Conservation (phyloP, 1,140 invertebrate genomes). For the Tribolium castaneum region DNA sequence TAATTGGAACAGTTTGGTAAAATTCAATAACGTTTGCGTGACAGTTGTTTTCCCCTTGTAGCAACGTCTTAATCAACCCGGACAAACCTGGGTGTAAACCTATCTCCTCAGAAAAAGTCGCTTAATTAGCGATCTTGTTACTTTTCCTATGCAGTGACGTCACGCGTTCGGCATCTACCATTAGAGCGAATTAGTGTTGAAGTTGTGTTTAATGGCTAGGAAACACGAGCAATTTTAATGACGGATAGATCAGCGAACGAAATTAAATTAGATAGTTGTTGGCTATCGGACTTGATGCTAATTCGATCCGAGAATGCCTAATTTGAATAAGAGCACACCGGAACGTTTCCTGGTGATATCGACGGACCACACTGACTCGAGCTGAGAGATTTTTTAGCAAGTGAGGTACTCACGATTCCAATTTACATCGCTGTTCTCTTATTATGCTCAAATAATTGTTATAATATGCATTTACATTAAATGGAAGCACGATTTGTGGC, state of each 20-base stretch:
- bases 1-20: not conserved
- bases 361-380: slow-evolving; percentile 36
- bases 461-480: slow-evolving; percentile 51
- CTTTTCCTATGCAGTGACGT: not conserved
- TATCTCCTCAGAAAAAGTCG: not conserved
- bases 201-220: not conserved
- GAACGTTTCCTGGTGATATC: slow-evolving; percentile 15
- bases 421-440: slow-evolving; percentile 46
- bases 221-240: slow-evolving; percentile 25
- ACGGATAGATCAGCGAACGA: slow-evolving; percentile 10
- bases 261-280: slow-evolving; percentile 11
- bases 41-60: not conserved
- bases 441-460: slow-evolving; percentile 49
- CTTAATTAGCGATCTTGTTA: not conserved
- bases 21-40: not conserved
- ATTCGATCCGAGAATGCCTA: not conserved
- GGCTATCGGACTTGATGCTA: slow-evolving; percentile 4
- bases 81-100: not conserved
- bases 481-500: slow-evolving; percentile 45
- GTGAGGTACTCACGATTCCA: slow-evolving; percentile 46
- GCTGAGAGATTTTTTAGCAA: not conserved
- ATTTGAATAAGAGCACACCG: slow-evolving; percentile 20
- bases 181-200: slow-evolving; percentile 14
- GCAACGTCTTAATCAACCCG: not conserved
- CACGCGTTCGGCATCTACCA: not conserved